A percentile compares a stretch with the other conserved stretches of the same genome.
Evolutionary conservation across 2,113 vertebrate genomes (phyloP).

Genomic region (Dunckerocampus dactyliophorus): DNA sequence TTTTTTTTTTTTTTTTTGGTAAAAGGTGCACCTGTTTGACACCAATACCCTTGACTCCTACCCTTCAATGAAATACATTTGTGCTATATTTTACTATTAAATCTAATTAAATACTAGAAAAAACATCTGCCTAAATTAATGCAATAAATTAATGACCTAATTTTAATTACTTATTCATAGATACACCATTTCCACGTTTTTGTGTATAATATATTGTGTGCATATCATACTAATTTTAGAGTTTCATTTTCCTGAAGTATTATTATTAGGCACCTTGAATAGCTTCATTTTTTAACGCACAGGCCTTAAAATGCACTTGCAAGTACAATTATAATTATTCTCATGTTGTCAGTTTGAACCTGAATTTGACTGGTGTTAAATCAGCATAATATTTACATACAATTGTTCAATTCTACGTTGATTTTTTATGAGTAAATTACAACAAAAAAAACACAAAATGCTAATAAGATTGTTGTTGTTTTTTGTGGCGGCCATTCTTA

Average conservation of each 20-base stretch:
- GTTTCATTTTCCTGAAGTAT: background rate
- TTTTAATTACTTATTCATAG: too few relatives aligned
- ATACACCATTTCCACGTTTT: too few relatives aligned
- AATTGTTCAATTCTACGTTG: too few relatives aligned
- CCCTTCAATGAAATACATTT: background rate
- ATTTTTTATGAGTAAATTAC: too few relatives aligned
- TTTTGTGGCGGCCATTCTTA: constrained; percentile 37
- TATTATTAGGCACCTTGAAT: background rate
- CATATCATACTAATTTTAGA: background rate
- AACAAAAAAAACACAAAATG: too few relatives aligned
- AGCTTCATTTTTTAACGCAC: background rate
- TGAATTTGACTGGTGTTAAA: too few relatives aligned
- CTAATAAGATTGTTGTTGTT: background rate
- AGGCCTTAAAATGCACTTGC: background rate
- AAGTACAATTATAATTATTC: background rate
- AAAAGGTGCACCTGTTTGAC: constrained; percentile 57
- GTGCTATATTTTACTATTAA: background rate
- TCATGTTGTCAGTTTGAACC: constrained; percentile 17
- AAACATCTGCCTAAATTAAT: background rate
- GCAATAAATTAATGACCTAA: too few relatives aligned
- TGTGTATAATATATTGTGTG: background rate
- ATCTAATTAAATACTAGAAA: background rate
- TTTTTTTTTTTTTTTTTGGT: constrained; percentile 18
- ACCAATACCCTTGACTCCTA: background rate
- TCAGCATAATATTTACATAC: too few relatives aligned